A percentile compares a stretch with the other conserved stretches of the same genome.
These are phyloP conservation scores for Centropyge bicolor DNA, from an alignment of 2,797 vertebrate genomes.

Conservation along the genomic window DNA sequence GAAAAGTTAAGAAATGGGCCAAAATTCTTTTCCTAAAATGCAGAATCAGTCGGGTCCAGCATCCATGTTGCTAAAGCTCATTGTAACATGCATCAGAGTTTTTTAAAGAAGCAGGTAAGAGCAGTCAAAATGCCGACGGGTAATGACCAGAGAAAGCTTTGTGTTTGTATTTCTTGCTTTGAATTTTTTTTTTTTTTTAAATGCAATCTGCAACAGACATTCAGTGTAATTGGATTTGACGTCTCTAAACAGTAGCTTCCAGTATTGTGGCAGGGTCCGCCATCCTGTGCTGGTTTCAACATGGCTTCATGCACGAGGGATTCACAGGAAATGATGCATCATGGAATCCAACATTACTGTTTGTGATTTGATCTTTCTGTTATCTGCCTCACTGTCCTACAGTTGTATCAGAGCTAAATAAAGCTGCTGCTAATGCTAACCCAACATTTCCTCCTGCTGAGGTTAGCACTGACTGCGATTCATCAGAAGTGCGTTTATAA, in stretches of 20 bases:
- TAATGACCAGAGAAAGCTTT: neutral
- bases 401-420: neutral
- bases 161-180: neutral
- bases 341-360: neutral
- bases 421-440: neutral
- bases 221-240: too few species aligned
- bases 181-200: too few species aligned
- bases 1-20: neutral
- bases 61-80: neutral
- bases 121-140: neutral
- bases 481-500: neutral
- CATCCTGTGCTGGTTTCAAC: too few species aligned
- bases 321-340: neutral
- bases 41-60: neutral
- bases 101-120: neutral
- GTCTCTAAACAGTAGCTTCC: neutral
- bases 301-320: neutral
- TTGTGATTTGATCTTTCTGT: neutral
- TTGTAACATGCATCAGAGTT: neutral
- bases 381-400: neutral
- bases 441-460: neutral
- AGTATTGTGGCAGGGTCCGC: neutral
- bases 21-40: neutral
- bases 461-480: neutral
- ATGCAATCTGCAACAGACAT: too few species aligned